Conservation (phyloP, 2,888 invertebrate genomes). For the Stenotaenia linearis region DNA sequence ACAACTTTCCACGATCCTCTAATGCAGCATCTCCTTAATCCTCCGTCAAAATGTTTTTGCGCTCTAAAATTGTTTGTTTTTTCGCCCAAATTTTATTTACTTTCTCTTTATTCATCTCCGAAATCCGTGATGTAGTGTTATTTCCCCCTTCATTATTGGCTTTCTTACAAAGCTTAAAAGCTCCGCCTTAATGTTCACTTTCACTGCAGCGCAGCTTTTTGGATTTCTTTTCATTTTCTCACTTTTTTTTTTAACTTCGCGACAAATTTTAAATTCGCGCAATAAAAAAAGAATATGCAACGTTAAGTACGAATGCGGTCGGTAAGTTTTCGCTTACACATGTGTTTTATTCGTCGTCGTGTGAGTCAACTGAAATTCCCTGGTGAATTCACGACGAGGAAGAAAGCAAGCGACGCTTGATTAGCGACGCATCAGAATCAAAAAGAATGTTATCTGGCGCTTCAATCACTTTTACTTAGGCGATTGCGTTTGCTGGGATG, state of each 20-base stretch:
- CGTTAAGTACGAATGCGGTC: neutral
- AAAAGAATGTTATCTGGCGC: neutral
- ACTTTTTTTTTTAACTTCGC: neutral
- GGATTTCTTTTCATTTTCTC: neutral
- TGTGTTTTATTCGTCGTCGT: neutral
- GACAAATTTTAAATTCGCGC: neutral
- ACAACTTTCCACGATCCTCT: neutral
- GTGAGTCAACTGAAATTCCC: neutral
- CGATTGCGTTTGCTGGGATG: neutral
- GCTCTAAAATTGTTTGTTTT: too few relatives aligned
- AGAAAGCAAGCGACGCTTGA: neutral
- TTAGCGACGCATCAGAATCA: neutral
- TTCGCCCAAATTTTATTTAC: too few relatives aligned
- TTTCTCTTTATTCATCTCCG: too few relatives aligned
- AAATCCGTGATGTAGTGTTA: too few relatives aligned
- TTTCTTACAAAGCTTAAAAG: neutral
- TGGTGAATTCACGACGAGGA: neutral
- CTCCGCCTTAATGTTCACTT: neutral
- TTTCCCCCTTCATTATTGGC: neutral
- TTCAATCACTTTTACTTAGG: neutral
- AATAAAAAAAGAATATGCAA: neutral
- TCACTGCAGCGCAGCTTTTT: neutral
- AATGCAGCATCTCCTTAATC: neutral
- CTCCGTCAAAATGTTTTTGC: neutral
- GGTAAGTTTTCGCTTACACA: neutral